Conservation (phyloP, 1,140 invertebrate species). For the Tetragonula clypearis region DNA sequence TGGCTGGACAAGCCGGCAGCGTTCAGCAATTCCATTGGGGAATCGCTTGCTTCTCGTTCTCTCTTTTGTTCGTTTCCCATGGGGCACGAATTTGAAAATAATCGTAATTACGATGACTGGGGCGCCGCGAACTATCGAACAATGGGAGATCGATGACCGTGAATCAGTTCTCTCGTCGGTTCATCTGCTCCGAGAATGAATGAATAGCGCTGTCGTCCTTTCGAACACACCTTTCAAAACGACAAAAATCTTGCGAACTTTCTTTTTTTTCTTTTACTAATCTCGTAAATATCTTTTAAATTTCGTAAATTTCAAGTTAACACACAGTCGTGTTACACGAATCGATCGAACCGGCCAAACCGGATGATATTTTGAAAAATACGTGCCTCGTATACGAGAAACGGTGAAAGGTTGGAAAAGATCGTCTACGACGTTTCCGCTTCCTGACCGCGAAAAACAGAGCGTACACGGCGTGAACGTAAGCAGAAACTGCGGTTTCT, state of each 20-base stretch:
- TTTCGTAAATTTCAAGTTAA: not conserved
- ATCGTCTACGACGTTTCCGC: constrained; percentile 8
- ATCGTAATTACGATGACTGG: constrained; percentile 24
- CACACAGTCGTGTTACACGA: not conserved
- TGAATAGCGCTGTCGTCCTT: not conserved
- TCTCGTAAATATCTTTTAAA: too few species aligned
- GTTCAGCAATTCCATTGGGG: constrained; percentile 39
- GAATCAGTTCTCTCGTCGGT: not conserved
- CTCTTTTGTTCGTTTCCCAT: constrained; percentile 34
- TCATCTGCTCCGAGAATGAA: not conserved
- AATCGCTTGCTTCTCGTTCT: constrained; percentile 33
- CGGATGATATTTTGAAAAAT: too few species aligned
- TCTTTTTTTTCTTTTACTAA: too few species aligned
- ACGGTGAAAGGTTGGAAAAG: constrained; percentile 7
- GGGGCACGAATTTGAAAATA: constrained; percentile 46
- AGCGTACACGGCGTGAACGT: constrained; percentile 28
- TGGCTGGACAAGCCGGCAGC: constrained; percentile 44
- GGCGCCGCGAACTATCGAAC: not conserved
- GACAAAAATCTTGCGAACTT: too few species aligned
- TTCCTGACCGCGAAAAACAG: constrained; percentile 48
- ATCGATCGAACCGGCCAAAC: too few species aligned
- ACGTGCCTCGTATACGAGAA: not conserved
- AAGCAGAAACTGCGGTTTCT: constrained; percentile 51
- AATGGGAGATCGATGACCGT: constrained; percentile 5
- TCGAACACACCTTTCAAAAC: too few species aligned